Evolutionary conservation across 2,888 invertebrate genomes (phyloP), one percentile per base, ranked within the genome.

Genomic region (Drosophila imparisetae): DNA sequence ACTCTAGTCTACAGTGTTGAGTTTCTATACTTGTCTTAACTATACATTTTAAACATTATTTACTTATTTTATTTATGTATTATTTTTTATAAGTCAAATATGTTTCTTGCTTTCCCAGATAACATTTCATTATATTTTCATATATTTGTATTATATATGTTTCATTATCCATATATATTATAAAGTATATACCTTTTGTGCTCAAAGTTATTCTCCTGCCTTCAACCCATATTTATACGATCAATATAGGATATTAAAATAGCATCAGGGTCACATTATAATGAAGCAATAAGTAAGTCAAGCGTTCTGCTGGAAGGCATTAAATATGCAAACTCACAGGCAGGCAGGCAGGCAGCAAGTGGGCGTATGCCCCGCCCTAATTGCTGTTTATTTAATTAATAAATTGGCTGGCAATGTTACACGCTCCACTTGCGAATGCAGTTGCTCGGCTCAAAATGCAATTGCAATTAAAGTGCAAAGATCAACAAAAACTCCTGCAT

Each of bases 391-490:
- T 79, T 83, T 79, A 78, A 83, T 84, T 86, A 74, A 83, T 83
- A 80, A 81, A 72, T 71, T 71, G 62, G 53, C 42, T 59, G 42
- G 45, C 53, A 60, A 53, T 71, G 50, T 18, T 32, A n/a, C 18
- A 38, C 42, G 15, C 38, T 29, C 42, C 38, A 10, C 11, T 58
- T 66, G 53, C 52, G 50, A 54, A 52, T 67, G 50, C n/a, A 21
- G 70, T 52, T 62, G 36, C 18, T 55, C 58, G 72, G 62, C 78
- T 72, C 72, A 60, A 80, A 63, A 74, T 69, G 72, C 72, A 80
- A 75, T 67, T 72, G 75, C 75, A 80, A 84, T 84, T 85, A 86
- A 80, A 86, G 76, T 69, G 72, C 76, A 84, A 84, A 84, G 82
- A 71, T 80, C 80, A 86, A 82, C 80, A 75, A 77, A 66, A 75